These are phyloP conservation scores for Tyto alba DNA, from an alignment of 2,113 vertebrate species.

Conservation along the genomic window DNA sequence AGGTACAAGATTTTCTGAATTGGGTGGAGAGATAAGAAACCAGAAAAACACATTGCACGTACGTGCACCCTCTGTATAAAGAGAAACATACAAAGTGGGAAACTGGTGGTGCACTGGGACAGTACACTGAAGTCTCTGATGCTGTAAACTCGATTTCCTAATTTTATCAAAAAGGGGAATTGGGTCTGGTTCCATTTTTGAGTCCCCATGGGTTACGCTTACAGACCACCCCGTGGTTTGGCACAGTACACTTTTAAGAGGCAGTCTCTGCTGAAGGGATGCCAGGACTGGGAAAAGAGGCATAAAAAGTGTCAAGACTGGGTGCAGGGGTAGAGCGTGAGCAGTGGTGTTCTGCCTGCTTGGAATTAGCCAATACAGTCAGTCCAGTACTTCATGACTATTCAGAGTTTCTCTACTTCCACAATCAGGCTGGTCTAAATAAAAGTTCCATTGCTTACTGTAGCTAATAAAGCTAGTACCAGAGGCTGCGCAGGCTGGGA, in stretches of 20 bases:
- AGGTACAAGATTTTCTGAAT: constrained; percentile 32
- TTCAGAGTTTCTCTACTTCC: neutral
- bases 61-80: constrained; percentile 23
- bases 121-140: constrained; percentile 5
- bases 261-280: constrained; percentile 48
- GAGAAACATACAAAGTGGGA: constrained; percentile 51
- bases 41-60: constrained; percentile 37
- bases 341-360: neutral
- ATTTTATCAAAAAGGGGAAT: constrained; percentile 45
- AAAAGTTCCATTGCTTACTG: neutral
- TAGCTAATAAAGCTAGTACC: constrained; percentile 5
- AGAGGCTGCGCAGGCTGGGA: neutral
- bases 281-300: constrained; percentile 4
- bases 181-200: neutral
- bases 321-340: neutral
- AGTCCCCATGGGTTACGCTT: neutral
- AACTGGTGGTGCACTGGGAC: neutral
- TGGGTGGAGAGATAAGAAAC: constrained; percentile 37
- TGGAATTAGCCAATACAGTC: neutral
- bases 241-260: constrained; percentile 40
- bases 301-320: neutral
- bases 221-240: neutral
- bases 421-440: neutral
- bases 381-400: neutral
- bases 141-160: constrained; percentile 44